A percentile compares a stretch with the other conserved stretches of the same genome.
These are phyloP conservation scores for Orientallactaga bullata DNA, from an alignment of 2,113 vertebrate genomes.

Conservation along the genomic window DNA sequence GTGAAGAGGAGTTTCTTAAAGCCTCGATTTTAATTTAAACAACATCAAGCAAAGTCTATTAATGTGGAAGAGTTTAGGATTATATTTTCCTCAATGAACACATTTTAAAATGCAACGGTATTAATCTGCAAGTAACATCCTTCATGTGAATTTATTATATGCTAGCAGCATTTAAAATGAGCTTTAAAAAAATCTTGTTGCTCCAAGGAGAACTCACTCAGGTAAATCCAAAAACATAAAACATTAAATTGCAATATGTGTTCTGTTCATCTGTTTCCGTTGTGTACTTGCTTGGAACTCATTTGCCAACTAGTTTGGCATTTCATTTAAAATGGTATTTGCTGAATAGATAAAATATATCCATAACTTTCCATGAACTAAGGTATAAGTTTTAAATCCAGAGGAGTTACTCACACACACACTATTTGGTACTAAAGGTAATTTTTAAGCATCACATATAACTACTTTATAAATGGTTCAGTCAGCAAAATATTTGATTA, in stretches of 20 bases:
- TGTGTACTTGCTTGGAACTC: conserved; percentile 52
- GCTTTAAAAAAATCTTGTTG: background rate
- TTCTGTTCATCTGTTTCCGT: conserved; percentile 62
- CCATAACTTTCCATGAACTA: conserved; percentile 62
- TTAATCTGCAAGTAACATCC: conserved; percentile 21
- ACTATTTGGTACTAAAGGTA: conserved; percentile 34
- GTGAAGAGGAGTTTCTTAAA: background rate
- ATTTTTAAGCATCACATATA: conserved; percentile 30
- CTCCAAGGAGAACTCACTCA: conserved; percentile 60
- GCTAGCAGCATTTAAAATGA: conserved; percentile 60
- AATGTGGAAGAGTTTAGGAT: conserved; percentile 30
- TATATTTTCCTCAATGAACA: conserved; percentile 47
- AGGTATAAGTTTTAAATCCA: conserved; percentile 55
- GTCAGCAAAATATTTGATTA: conserved; percentile 56
- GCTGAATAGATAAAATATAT: conserved; percentile 52
- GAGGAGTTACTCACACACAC: conserved; percentile 27
- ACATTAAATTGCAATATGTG: conserved; percentile 45
- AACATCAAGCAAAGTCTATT: conserved; percentile 19
- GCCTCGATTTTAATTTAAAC: conserved; percentile 47
- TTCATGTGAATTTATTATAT: conserved; percentile 29
- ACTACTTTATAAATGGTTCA: conserved; percentile 55
- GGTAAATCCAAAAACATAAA: conserved; percentile 67
- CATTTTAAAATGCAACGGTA: conserved; percentile 43
- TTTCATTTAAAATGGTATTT: conserved; percentile 61
- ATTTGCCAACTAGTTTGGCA: conserved; percentile 63